Evolutionary conservation across 2,888 invertebrate genomes (phyloP).

Genomic region (Nudaria mundana): DNA sequence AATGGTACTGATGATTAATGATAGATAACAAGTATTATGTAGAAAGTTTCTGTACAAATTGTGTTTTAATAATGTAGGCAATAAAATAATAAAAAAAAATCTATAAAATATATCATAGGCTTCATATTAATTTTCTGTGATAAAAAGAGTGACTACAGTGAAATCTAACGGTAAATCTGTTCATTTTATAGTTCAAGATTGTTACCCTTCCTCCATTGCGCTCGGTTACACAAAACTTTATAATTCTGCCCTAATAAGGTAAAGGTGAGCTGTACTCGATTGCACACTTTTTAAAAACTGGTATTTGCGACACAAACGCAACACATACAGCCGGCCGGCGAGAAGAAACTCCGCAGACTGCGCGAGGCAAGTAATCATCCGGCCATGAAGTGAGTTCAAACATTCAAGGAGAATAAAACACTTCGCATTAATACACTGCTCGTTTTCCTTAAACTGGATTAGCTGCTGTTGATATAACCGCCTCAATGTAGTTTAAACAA

Average conservation of each 20-base stretch:
- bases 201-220: slow-evolving; percentile 60
- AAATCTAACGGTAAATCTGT: no score
- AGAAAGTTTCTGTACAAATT: slow-evolving; percentile 1
- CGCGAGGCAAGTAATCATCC: slow-evolving; percentile 37
- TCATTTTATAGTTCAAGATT: no score
- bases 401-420: slow-evolving; percentile 9
- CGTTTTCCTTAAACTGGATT: slow-evolving; percentile 14
- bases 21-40: background rate
- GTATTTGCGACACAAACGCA: slow-evolving; percentile 40
- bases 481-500: slow-evolving; percentile 9
- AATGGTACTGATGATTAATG: background rate
- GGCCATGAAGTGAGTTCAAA: slow-evolving; percentile 28
- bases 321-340: slow-evolving; percentile 54
- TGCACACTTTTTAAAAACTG: slow-evolving; percentile 46
- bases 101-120: background rate
- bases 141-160: no score
- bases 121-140: background rate
- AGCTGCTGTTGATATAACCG: slow-evolving; percentile 4
- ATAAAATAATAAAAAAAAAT: background rate
- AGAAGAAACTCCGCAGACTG: slow-evolving; percentile 65
- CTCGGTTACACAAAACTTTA: slow-evolving; percentile 30
- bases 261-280: slow-evolving; percentile 31
- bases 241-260: slow-evolving; percentile 29
- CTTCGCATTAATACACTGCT: slow-evolving; percentile 25
- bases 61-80: background rate